phyloP scores from a whole-genome alignment of 2,797 vertebrate species.

The Sebastes minor region DNA sequence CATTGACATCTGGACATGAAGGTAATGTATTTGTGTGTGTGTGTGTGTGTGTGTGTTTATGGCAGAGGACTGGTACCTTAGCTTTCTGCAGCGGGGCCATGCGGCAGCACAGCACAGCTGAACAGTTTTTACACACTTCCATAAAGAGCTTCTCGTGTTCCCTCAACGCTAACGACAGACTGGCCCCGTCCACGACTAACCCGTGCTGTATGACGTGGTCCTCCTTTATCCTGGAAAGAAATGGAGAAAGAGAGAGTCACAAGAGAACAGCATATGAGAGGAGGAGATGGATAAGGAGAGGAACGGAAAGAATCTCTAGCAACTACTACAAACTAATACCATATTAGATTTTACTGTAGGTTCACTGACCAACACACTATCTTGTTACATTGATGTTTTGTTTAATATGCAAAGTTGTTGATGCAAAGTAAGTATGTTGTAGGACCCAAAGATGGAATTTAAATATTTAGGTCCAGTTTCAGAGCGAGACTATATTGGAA shows the following conservation, averaged over 20 bases:
- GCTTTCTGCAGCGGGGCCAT: slow-evolving; percentile 99
- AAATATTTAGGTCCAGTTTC: not conserved
- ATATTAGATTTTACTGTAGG: not conserved
- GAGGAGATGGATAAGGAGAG: not conserved
- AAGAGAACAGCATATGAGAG: not conserved
- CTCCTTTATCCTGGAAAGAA: slow-evolving; percentile 87
- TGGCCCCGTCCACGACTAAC: slow-evolving; percentile 95
- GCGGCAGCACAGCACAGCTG: slow-evolving; percentile 95
- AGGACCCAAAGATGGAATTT: not conserved
- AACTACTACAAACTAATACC: not conserved
- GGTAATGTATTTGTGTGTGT: not conserved
- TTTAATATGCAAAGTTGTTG: not conserved
- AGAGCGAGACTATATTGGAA: not conserved
- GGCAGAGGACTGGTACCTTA: slow-evolving; percentile 82
- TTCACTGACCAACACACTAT: not conserved
- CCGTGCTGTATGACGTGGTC: slow-evolving; percentile 98
- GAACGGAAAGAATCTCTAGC: not conserved
- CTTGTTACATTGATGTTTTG: not conserved
- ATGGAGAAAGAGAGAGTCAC: not conserved
- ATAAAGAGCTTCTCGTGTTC: slow-evolving; percentile 98
- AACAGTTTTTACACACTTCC: slow-evolving; percentile 96
- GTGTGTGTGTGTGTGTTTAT: not conserved
- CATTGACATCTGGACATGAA: not conserved
- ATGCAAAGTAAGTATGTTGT: not conserved
- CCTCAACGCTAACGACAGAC: slow-evolving; percentile 94